phyloP scores from a whole-genome alignment of 2,113 vertebrate genomes.

The Electrona antarctica region DNA sequence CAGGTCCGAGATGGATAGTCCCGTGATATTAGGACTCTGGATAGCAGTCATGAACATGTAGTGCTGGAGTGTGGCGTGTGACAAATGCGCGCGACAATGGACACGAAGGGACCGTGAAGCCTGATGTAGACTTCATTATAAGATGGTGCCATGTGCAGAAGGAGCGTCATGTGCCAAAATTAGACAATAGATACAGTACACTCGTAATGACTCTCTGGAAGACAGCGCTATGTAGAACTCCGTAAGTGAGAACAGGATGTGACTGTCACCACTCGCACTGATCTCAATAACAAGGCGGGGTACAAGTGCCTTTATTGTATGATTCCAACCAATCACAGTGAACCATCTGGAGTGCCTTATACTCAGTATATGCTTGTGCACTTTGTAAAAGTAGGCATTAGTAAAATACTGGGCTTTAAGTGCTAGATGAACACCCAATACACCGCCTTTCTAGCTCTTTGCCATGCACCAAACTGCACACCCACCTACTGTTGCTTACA shows the following conservation, averaged over 20 bases:
- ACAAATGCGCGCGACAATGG: conserved; percentile 24
- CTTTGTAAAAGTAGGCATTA: too few relatives aligned
- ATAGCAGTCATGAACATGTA: not conserved
- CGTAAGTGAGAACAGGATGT: conserved; percentile 6
- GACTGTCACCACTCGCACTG: conserved; percentile 26
- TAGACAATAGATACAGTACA: too few relatives aligned
- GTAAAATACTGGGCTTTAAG: conserved; percentile 36
- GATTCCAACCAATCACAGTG: not conserved
- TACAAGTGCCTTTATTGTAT: conserved; percentile 32
- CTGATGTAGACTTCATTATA: too few relatives aligned
- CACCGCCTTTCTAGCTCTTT: conserved; percentile 24
- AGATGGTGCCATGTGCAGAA: too few relatives aligned
- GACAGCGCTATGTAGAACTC: not conserved
- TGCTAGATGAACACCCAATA: conserved; percentile 27
- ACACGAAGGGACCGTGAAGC: not conserved
- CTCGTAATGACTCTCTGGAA: not conserved
- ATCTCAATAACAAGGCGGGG: conserved; percentile 31
- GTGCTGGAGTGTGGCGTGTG: conserved; percentile 4
- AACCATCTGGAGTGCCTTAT: conserved; percentile 32
- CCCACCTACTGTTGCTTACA: conserved; percentile 11
- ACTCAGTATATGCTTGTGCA: conserved; percentile 14
- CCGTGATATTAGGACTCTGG: not conserved
- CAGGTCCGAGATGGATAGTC: conserved; percentile 17
- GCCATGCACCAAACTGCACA: not conserved
- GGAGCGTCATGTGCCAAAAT: too few relatives aligned